Evolutionary conservation across 2,113 vertebrate species (phyloP).

Genomic region (Tachysurus vachellii): DNA sequence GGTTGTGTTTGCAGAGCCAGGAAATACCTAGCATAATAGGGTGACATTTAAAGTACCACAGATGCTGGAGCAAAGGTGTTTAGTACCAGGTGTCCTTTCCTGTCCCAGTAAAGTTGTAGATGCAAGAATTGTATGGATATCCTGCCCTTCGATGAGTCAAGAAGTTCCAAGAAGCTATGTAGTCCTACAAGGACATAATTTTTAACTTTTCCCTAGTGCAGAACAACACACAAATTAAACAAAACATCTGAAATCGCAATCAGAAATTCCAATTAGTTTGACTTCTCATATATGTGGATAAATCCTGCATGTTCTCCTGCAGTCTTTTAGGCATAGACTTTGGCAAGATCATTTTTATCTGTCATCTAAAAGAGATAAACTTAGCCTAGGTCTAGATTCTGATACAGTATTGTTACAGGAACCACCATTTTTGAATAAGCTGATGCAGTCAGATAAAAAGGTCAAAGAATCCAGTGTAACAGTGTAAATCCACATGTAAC

Average conservation of each 20-base stretch:
- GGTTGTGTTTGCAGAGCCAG: background rate
- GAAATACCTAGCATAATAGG: background rate
- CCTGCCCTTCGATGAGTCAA: background rate
- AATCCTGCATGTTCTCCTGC: background rate
- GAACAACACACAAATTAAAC: background rate
- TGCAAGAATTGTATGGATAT: background rate
- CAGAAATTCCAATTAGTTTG: background rate
- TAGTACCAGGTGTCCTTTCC: background rate
- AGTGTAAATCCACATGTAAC: background rate
- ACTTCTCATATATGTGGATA: background rate
- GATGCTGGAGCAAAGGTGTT: background rate
- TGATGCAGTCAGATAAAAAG: background rate
- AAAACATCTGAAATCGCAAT: background rate
- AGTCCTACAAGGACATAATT: background rate
- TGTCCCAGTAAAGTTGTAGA: background rate
- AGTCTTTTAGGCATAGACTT: background rate
- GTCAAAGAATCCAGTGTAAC: background rate
- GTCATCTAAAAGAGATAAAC: background rate
- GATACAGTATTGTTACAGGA: background rate
- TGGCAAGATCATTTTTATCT: background rate
- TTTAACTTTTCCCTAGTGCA: background rate
- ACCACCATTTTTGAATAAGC: background rate
- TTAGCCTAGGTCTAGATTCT: background rate
- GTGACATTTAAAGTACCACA: background rate
- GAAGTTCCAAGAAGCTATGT: background rate